These are phyloP conservation scores for Melanerpes aurifrons DNA, from an alignment of 2,113 vertebrate species.

Conservation along the genomic window DNA sequence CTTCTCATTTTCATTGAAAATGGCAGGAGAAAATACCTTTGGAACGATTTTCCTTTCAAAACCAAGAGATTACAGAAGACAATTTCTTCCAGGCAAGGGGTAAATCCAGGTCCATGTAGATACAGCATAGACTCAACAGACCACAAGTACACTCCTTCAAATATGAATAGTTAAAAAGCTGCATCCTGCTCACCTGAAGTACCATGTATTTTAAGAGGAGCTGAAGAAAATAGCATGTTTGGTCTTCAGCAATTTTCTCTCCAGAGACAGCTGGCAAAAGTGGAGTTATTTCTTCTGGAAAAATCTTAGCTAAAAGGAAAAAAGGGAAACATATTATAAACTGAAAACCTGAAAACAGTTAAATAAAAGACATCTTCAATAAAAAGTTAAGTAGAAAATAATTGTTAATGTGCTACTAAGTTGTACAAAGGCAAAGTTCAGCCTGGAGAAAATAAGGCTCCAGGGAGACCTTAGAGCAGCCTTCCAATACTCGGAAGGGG, in stretches of 20 bases:
- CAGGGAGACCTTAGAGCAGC: too few species aligned
- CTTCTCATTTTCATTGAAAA: not conserved
- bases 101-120: not conserved
- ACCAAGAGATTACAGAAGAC: not conserved
- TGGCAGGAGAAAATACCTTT: not conserved
- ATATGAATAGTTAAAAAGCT: not conserved
- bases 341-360: not conserved
- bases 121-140: accelerated
- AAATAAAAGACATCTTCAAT: not conserved
- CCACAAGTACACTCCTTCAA: not conserved
- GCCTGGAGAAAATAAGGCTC: too few species aligned
- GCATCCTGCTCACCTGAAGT: constrained; percentile 83
- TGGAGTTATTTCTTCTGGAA: constrained; percentile 93
- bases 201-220: constrained; percentile 95
- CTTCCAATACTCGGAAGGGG: too few species aligned
- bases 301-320: constrained; percentile 85
- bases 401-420: accelerated
- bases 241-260: constrained; percentile 92
- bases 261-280: constrained; percentile 89
- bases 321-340: not conserved
- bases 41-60: not conserved
- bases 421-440: not conserved
- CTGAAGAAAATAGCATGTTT: constrained; percentile 94
- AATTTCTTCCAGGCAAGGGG: not conserved
- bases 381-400: not conserved